A percentile compares a stretch with the other conserved stretches of the same genome.
These are phyloP conservation scores for Eurosta solidaginis DNA, from an alignment of 1,140 invertebrate genomes.

Conservation along the genomic window DNA sequence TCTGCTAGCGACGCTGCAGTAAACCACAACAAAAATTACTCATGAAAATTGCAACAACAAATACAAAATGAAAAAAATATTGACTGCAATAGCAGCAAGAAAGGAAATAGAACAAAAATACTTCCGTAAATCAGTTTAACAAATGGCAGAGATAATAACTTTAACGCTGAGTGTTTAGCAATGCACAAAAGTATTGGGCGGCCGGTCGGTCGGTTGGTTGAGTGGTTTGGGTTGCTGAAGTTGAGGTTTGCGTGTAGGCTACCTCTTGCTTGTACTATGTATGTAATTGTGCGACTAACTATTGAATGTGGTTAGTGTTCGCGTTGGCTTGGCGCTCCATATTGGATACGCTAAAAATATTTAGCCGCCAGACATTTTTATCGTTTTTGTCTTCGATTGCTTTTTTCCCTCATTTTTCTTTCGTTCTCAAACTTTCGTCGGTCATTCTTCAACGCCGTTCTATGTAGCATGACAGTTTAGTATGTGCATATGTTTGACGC, in stretches of 20 bases:
- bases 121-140: constrained; percentile 53
- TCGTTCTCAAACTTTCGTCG: neutral
- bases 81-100: neutral
- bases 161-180: constrained; percentile 24
- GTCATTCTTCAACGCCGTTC: neutral
- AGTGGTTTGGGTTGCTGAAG: too few relatives aligned
- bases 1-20: neutral
- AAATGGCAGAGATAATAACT: constrained; percentile 57
- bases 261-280: neutral
- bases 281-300: neutral
- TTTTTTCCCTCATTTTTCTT: constrained; percentile 40
- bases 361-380: constrained; percentile 57
- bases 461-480: neutral
- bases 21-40: neutral
- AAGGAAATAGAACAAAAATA: neutral
- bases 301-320: neutral
- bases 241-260: neutral
- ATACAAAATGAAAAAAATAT: neutral
- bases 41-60: neutral
- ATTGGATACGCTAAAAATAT: constrained; percentile 38
- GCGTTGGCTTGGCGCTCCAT: neutral
- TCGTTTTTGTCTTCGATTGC: constrained; percentile 57
- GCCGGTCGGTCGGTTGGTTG: too few relatives aligned
- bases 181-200: constrained; percentile 35
- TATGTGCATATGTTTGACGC: neutral